Base-by-base conservation (phyloP, 2,888 invertebrate genomes). In the Dilophus febrilis region DNA sequence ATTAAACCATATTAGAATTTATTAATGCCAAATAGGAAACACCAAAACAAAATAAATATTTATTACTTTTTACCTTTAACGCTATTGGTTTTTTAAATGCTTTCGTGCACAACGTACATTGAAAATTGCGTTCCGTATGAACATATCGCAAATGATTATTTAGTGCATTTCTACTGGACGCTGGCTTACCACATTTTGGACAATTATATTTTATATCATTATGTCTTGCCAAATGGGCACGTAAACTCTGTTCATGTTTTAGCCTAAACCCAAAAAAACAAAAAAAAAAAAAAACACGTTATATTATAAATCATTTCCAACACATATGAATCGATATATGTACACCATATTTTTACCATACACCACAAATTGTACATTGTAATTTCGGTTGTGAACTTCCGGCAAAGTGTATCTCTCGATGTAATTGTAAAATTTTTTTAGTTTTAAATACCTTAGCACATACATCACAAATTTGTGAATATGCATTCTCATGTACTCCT, bases 71-170 rank as follows among this genome's bases (percentile, higher is more conserved):
- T 22, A 22, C 22, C 8, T 8, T 22, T 8, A 22, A 22, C 8
- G 4, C 22, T 8, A 22, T 6, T 6, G 22, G 22, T 22, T 8
- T 22, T 22, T 22, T 22, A 22, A 22, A 22, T 22, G 22, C 5
- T 22, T 22, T 22, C 4, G 4, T 8, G 22, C 22, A 22, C 8
- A 22, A 22, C 22, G 4, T 4, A 22, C 22, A 22, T 22, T 6
- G 4, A 22, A 6, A 8, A 22, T 6, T 6, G 4, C 8, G 4
- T 6, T 22, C 52, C 3, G 55, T 51, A 42, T 61, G 61, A 1
- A 61, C 61, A 38, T 59, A 58, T 0, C 56, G 54, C 28, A 55
- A 50, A 38, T 61, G 61, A 39, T 57, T 59, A 11, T 56, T 44
- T 47, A 61, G 48, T 19, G 61, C 59, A 34, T 56, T 56, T 11